Percentiles rank a stretch among this genome's conserved stretches.
These are phyloP conservation scores for Lethenteron camtschaticum DNA, from an alignment of 2,113 vertebrate species.

Conservation along the genomic window DNA sequence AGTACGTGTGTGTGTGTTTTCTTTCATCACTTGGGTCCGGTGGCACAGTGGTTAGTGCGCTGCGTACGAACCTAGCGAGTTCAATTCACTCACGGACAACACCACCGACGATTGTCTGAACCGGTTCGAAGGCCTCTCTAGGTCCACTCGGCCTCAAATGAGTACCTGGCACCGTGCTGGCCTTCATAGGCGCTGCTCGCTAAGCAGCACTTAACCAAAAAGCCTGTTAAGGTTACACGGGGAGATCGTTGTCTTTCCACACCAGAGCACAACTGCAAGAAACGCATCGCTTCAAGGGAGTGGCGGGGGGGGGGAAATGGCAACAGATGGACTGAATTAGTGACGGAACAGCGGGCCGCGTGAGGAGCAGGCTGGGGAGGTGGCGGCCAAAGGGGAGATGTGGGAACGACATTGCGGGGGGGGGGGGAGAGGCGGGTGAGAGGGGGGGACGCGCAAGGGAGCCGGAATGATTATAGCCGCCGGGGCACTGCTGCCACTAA, in stretches of 20 bases:
- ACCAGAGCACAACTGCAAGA: background rate
- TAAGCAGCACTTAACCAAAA: no score
- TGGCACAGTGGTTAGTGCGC: no score
- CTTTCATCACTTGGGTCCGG: no score
- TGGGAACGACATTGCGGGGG: background rate
- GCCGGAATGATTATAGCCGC: background rate
- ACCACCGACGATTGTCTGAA: no score
- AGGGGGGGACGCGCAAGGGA: background rate
- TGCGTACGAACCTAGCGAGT: no score
- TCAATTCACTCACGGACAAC: no score
- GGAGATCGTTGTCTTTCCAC: no score
- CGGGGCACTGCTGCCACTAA: background rate
- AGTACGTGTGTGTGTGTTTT: background rate
- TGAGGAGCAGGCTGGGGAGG: background rate
- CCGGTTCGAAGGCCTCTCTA: no score
- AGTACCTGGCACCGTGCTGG: no score
- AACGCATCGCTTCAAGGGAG: background rate
- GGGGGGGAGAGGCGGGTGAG: background rate
- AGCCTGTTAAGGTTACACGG: no score
- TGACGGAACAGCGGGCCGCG: background rate
- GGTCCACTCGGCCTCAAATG: no score
- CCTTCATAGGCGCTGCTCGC: no score
- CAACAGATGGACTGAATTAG: background rate
- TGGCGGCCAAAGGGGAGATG: background rate
- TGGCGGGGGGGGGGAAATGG: background rate